Percentiles rank a stretch among this genome's conserved stretches.
These are phyloP conservation scores for Parazoanthus darwini DNA, from an alignment of 92 coral and sea anemone genomes.

Conservation along the genomic window DNA sequence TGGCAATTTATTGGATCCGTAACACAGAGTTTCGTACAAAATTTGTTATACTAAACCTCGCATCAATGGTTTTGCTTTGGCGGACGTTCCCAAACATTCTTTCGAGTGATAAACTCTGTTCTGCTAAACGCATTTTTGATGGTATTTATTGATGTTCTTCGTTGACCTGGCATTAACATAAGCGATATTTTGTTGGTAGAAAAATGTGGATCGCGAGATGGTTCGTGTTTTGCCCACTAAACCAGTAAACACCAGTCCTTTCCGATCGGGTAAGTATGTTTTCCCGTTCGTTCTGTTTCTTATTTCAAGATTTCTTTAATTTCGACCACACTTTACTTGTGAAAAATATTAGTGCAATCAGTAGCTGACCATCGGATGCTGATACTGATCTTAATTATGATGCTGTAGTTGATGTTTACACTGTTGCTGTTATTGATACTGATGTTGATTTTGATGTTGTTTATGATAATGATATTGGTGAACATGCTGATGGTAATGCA, in stretches of 20 bases:
- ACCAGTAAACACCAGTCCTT: slow-evolving; percentile 19
- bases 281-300: not conserved
- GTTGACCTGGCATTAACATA: not conserved
- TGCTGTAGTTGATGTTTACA: not conserved
- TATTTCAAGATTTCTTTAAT: not conserved
- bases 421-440: no score
- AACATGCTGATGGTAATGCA: not conserved
- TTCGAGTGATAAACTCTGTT: not conserved
- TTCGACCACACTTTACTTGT: not conserved
- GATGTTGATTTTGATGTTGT: not conserved
- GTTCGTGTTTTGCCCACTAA: slow-evolving; percentile 10
- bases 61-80: not conserved
- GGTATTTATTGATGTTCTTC: not conserved
- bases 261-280: slow-evolving; percentile 23
- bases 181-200: not conserved
- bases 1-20: not conserved
- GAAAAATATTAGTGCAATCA: no score
- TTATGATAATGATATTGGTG: not conserved
- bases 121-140: not conserved
- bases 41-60: not conserved
- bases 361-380: no score
- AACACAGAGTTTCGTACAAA: not conserved
- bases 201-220: slow-evolving; percentile 12
- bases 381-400: not conserved
- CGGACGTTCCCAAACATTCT: not conserved